Percentiles rank a stretch among this genome's conserved stretches.
Evolutionary conservation across 2,797 vertebrate genomes (phyloP).

Genomic region (Pyrrhura leucotis): DNA sequence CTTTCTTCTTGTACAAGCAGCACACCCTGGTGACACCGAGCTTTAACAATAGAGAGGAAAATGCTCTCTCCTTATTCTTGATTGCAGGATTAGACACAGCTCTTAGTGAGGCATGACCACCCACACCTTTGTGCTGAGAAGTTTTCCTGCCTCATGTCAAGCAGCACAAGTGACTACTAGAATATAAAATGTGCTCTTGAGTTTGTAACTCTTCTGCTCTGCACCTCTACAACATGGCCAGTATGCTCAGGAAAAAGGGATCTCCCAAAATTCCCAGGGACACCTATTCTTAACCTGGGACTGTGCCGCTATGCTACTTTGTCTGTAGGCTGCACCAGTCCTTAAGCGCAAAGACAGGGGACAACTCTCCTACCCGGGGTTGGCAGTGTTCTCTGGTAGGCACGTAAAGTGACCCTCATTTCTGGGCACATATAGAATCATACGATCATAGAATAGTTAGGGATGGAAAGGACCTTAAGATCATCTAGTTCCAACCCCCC

Average conservation of each 20-base stretch:
- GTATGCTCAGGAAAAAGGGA: not conserved
- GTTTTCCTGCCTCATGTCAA: not conserved
- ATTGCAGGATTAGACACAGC: not conserved
- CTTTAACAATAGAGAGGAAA: not conserved
- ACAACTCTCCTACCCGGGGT: not conserved
- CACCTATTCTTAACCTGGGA: not conserved
- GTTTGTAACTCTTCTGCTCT: not conserved
- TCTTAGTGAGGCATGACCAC: not conserved
- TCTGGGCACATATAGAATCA: not conserved
- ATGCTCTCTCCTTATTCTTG: not conserved
- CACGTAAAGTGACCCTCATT: not conserved
- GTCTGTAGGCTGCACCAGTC: not conserved
- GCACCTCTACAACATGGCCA: rapidly evolving
- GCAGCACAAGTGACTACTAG: not conserved
- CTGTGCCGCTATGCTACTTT: not conserved
- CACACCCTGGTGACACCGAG: not conserved
- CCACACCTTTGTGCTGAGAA: not conserved
- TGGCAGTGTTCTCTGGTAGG: not conserved
- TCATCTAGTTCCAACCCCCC: too few relatives aligned
- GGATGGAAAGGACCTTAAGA: too few relatives aligned
- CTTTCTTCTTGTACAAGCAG: not conserved
- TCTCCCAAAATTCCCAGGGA: not conserved
- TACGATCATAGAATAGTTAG: too few relatives aligned
- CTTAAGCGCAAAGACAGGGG: not conserved
- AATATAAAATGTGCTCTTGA: rapidly evolving